Percentiles rank a stretch among this genome's conserved stretches.
phyloP scores from a whole-genome alignment of 2,797 vertebrate genomes.

The Myotis vivesi region DNA sequence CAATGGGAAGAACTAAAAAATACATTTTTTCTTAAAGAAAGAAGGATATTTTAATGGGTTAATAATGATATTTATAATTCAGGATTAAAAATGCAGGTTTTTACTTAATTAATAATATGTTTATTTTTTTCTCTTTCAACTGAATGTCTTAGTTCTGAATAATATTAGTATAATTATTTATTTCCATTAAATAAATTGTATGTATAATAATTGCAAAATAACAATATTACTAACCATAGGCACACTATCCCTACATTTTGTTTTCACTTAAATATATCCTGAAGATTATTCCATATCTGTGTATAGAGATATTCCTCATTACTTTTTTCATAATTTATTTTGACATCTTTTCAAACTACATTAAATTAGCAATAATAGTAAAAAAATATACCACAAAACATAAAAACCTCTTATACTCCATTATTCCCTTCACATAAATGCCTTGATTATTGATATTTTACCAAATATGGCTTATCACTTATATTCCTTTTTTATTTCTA shows the following conservation, averaged over 20 bases:
- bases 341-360: neutral
- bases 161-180: neutral
- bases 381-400: neutral
- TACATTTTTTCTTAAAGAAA: neutral
- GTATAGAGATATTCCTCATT: neutral
- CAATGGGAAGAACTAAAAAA: neutral
- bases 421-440: neutral
- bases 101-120: neutral
- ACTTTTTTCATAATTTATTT: neutral
- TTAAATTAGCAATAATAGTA: neutral
- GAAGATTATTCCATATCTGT: neutral
- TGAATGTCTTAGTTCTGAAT: neutral
- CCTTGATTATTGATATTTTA: neutral
- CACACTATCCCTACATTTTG: neutral
- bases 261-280: neutral
- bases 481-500: neutral
- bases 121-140: neutral
- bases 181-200: neutral
- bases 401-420: neutral
- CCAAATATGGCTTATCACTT: neutral
- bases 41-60: neutral
- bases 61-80: neutral
- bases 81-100: neutral
- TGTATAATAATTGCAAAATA: neutral
- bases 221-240: neutral